Conservation (phyloP, 2,113 vertebrate species). For the Poeciliopsis retropinna region DNA sequence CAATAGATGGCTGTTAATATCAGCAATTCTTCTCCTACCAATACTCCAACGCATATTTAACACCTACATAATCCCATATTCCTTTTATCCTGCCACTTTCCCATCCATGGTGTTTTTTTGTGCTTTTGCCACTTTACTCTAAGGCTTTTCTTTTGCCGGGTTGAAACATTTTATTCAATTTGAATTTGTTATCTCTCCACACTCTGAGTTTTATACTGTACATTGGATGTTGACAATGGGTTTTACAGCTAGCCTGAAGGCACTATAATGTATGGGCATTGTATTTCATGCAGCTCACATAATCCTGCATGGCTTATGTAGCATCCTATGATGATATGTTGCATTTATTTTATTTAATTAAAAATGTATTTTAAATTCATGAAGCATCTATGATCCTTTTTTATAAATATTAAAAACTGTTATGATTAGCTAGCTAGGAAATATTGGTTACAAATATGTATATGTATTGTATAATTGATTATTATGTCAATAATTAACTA, state of each 20-base stretch:
- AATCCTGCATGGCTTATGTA: not conserved
- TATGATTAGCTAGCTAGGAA: not conserved
- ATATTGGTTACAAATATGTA: not conserved
- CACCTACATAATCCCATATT: constrained; percentile 55
- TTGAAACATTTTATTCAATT: constrained; percentile 51
- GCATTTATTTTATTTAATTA: not conserved
- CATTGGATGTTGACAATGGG: constrained; percentile 55
- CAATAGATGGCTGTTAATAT: constrained; percentile 41
- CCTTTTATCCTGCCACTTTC: constrained; percentile 14
- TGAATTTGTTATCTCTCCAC: constrained; percentile 30
- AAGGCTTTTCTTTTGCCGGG: constrained; percentile 8
- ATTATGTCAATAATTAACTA: not conserved
- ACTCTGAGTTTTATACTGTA: constrained; percentile 28
- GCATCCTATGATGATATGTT: not conserved
- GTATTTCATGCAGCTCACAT: constrained; percentile 24
- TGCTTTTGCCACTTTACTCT: constrained; percentile 20
- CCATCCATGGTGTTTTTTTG: constrained; percentile 14
- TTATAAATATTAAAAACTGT: not conserved
- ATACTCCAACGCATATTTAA: constrained; percentile 67
- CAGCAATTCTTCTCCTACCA: constrained; percentile 9
- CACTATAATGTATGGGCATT: constrained; percentile 4
- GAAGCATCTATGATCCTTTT: too few species aligned
- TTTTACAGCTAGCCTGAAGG: constrained; percentile 39
- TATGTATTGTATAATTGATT: not conserved
- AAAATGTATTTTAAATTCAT: not conserved